phyloP scores from a whole-genome alignment of 1,140 invertebrate genomes.

The Leptinotarsa texana region DNA sequence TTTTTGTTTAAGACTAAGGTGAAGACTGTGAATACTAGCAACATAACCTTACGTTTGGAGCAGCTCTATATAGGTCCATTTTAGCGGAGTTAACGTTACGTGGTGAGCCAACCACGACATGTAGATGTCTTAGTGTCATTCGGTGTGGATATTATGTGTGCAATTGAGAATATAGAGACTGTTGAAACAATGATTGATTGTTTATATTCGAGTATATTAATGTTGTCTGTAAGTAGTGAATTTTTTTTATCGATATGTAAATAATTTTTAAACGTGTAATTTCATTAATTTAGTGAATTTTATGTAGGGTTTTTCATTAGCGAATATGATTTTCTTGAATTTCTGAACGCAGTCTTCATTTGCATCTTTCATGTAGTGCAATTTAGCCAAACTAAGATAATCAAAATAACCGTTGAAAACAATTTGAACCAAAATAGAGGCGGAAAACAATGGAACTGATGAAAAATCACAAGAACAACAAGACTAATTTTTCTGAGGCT shows the following conservation, averaged over 20 bases:
- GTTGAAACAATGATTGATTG: conserved; percentile 31
- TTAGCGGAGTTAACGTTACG: neutral
- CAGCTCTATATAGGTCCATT: conserved; percentile 35
- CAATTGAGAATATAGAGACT: conserved; percentile 50
- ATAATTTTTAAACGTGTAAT: conserved; percentile 26
- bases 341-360: neutral
- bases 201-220: conserved; percentile 35
- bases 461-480: too few species aligned
- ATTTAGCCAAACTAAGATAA: neutral
- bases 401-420: too few species aligned
- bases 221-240: conserved; percentile 33
- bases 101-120: neutral
- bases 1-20: conserved; percentile 32
- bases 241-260: conserved; percentile 38
- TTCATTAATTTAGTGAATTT: conserved; percentile 37
- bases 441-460: too few species aligned
- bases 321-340: neutral
- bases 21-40: conserved; percentile 46
- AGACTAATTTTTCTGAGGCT: too few species aligned
- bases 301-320: conserved; percentile 18
- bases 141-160: conserved; percentile 44
- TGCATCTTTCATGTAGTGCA: neutral
- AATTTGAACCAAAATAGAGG: too few species aligned
- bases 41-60: conserved; percentile 34
- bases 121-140: conserved; percentile 46